Base-by-base conservation (phyloP, 1,140 invertebrate species). In the Sitophilus oryzae region DNA sequence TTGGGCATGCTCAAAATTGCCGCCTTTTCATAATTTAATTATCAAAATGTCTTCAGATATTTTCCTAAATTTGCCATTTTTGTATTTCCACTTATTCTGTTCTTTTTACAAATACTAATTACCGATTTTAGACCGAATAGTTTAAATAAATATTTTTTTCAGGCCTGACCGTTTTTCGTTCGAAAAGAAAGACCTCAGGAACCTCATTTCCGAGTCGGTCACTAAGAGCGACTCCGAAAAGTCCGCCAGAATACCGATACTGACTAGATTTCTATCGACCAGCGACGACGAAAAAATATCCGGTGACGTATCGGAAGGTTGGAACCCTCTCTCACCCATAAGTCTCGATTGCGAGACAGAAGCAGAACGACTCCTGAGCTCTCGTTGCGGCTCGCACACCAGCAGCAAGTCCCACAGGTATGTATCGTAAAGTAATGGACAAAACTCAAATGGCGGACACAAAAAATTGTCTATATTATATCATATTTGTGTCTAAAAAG, bases 341-440 rank as follows among this genome's bases (percentile, higher is more conserved):
- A 79, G 74, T 60, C 76, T 78, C 36, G 77, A 77, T 49, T 82
- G 78, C 23, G 81, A 83, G 65, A 79, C 79, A 45, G 82, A 84
- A 63, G 79, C 78, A 2, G 75, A 78, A 53, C 69, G 72, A 58
- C 73, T 84, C 54, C 53, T 80, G 5, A 79, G 76, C 52, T 80
- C 82, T 6, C 70, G 77, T 44, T 78, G 79, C 46, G 76, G 77
- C 55, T 80, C 78, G 1, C 72, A 75, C 14, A 72, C 71, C 16
- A 77, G 74, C 16, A 75, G 76, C 3, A 65, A 73, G 40, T 74
- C 77, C 0, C n/a, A n/a, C n/a, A n/a, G n/a, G n/a, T n/a, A n/a
- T n/a, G n/a, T n/a, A n/a, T n/a, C n/a, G n/a, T n/a, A n/a, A n/a
- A n/a, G n/a, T n/a, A n/a, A n/a, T n/a, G n/a, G n/a, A n/a, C n/a